Evolutionary conservation across 2,797 vertebrate genomes (phyloP), one percentile per base, ranked within the genome.

Genomic region (Monodelphis domestica): DNA sequence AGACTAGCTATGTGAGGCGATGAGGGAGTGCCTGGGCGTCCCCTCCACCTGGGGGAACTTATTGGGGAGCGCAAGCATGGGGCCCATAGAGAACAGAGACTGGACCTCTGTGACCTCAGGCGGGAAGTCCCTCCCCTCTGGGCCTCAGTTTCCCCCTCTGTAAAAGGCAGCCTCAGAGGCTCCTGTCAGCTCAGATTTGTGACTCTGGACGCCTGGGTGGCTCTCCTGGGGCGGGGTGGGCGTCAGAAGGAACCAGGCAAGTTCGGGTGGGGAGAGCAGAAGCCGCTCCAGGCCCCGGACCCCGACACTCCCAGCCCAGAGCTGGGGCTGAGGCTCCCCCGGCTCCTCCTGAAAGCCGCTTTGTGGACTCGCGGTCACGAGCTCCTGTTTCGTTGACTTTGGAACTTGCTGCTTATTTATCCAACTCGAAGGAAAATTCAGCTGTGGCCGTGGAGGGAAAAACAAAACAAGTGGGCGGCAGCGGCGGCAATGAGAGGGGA

Each of bases 321-420:
- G 87, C 28, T 89, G 55, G 55, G 70, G 53, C 57, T 53, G 92
- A 93, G 97, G 96, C 87, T 84, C 96, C 93, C 2, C n/a, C n/a
- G n/a, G 90, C 84, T 0, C 9, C 56, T 53, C 90, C 96, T 98
- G 91, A 98, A 98, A 97, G 97, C 95, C 0, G 93, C 96, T 96
- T 97, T 97, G 97, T 97, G 92, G 56, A 0, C 4, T 89, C 93
- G 1, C 89, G 55, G 45, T 26, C 1, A 56, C 1, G 1, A 93
- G 95, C 97, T 97, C 94, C 96, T 94, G 94, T 97, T 98, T 97
- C 97, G 93, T 97, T 98, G 97, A 97, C 84, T 97, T 98, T 98
- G 98, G 98, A 98, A 95, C 93, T 95, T 95, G 96, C 96, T 91
- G 97, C 96, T 96, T 97, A 97, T 98, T 98, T 97, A 97, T 97